phyloP scores from a whole-genome alignment of 2,797 vertebrate genomes.

The Leontopithecus rosalia region DNA sequence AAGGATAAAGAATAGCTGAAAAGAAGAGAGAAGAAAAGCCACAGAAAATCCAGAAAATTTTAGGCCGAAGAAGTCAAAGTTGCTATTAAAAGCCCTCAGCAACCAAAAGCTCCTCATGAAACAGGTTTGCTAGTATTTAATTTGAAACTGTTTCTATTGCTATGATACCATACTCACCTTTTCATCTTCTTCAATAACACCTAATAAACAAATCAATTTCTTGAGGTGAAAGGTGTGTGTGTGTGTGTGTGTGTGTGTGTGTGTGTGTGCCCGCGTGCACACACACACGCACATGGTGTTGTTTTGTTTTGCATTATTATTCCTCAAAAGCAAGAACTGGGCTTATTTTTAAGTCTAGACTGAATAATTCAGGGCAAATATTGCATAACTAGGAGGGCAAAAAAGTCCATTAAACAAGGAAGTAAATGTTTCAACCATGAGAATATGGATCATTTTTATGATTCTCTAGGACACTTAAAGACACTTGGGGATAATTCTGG shows the following conservation, averaged over 20 bases:
- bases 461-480: neutral
- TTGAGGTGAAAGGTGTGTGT: neutral
- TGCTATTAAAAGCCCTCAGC: neutral
- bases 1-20: neutral
- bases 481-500: neutral
- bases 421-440: neutral
- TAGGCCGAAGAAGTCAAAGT: neutral
- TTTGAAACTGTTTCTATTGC: neutral
- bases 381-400: neutral
- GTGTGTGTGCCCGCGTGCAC: fast-evolving
- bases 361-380: neutral
- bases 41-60: neutral
- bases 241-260: neutral
- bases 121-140: neutral
- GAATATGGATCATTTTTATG: neutral
- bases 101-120: neutral
- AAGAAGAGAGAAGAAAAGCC: neutral
- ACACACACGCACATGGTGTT: too few species aligned
- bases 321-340: neutral
- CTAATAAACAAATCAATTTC: neutral
- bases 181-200: neutral
- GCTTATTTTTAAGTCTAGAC: neutral
- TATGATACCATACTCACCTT: neutral
- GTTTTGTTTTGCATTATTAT: neutral
- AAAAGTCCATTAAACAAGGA: neutral